These are phyloP conservation scores for Genyomyrus donnyi DNA, from an alignment of 2,113 vertebrate genomes.

Conservation along the genomic window DNA sequence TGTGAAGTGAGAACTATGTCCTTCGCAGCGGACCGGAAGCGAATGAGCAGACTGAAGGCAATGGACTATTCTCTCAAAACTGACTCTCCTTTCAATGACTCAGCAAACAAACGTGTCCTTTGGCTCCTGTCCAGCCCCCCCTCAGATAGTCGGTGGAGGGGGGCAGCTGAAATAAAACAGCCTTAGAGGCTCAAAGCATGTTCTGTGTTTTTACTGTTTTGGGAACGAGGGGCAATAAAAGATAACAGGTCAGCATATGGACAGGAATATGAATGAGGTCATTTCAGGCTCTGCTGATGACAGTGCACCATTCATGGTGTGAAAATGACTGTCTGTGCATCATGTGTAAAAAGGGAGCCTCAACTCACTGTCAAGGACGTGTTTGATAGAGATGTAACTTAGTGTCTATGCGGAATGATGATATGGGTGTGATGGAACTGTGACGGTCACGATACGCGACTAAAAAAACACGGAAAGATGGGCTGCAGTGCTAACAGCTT, in stretches of 20 bases:
- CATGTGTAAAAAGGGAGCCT: neutral
- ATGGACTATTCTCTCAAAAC: neutral
- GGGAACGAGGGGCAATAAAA: neutral
- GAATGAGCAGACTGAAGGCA: neutral
- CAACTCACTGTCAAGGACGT: neutral
- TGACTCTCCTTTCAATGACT: neutral
- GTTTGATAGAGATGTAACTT: neutral
- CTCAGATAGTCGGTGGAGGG: neutral
- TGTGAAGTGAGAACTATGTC: neutral
- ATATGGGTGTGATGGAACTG: too few relatives aligned
- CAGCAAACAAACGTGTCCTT: neutral
- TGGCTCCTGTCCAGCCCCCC: neutral
- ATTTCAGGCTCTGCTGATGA: neutral
- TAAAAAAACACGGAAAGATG: neutral
- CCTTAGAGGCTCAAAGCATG: neutral
- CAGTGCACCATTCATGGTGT: constrained; percentile 1
- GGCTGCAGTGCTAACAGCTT: neutral
- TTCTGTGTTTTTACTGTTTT: constrained; percentile 1
- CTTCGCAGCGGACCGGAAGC: neutral
- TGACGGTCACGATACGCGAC: neutral
- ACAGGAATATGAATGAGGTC: neutral
- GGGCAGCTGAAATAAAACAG: neutral
- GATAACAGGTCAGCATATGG: neutral
- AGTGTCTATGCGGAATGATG: neutral
- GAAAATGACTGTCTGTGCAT: neutral